Conservation (phyloP, 2,797 vertebrate species). For the Tamandua tetradactyla region DNA sequence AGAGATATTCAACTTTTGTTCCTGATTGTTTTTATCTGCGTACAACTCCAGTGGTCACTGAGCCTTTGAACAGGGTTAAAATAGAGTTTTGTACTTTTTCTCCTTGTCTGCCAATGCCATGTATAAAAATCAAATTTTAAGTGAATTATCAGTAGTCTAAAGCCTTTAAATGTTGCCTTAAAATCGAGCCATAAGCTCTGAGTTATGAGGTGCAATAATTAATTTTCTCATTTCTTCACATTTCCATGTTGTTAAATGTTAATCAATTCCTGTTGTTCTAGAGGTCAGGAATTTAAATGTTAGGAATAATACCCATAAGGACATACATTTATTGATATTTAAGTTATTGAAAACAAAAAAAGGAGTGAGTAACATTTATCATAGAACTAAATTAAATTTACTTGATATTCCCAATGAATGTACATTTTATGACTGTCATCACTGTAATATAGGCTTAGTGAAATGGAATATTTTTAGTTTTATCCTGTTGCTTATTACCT, state of each 20-base stretch:
- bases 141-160: slow-evolving; percentile 56
- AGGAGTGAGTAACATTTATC: slow-evolving; percentile 55
- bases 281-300: slow-evolving; percentile 79
- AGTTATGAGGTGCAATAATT: slow-evolving; percentile 75
- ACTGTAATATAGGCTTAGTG: slow-evolving; percentile 49
- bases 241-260: slow-evolving; percentile 78
- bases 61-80: neutral
- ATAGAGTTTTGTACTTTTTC: neutral
- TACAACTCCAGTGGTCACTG: neutral
- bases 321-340: slow-evolving; percentile 79
- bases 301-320: slow-evolving; percentile 76
- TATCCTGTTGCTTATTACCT: slow-evolving; percentile 44
- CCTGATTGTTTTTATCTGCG: slow-evolving; percentile 7
- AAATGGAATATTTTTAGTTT: slow-evolving; percentile 34
- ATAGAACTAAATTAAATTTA: slow-evolving; percentile 63
- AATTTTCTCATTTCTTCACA: slow-evolving; percentile 78
- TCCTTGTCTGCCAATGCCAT: neutral
- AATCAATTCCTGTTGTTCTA: slow-evolving; percentile 77
- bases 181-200: slow-evolving; percentile 68
- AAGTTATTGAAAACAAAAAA: slow-evolving; percentile 69
- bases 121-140: slow-evolving; percentile 33
- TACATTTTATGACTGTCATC: slow-evolving; percentile 57
- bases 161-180: slow-evolving; percentile 52
- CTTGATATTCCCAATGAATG: slow-evolving; percentile 48
- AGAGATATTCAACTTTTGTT: neutral